Evolutionary conservation across 2,797 vertebrate species (phyloP).

Genomic region (Phrynocephalus vlangalii): DNA sequence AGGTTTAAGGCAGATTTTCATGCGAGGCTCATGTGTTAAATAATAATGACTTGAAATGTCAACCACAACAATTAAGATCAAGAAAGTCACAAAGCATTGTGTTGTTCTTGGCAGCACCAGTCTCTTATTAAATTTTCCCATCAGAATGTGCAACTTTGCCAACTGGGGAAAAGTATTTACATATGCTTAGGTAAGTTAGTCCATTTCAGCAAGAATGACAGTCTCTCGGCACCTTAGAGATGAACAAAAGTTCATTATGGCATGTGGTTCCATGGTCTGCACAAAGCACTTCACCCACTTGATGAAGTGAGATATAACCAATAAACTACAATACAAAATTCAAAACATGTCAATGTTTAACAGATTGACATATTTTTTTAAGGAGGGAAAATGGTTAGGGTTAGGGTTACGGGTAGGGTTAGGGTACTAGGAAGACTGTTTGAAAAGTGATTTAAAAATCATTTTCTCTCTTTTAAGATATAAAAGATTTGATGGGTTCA

Average conservation of each 20-base stretch:
- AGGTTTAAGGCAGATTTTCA: accelerated
- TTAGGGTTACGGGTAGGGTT: too few species aligned
- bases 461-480: not conserved
- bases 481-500: not conserved
- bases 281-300: not conserved
- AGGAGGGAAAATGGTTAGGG: too few species aligned
- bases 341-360: too few species aligned
- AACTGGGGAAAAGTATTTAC: not conserved
- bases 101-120: not conserved
- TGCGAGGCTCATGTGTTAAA: accelerated
- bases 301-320: too few species aligned
- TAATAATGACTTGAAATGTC: not conserved
- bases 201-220: not conserved
- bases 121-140: not conserved
- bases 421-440: not conserved
- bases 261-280: not conserved
- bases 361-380: too few species aligned
- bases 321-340: too few species aligned
- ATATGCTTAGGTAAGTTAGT: not conserved
- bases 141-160: not conserved
- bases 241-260: not conserved
- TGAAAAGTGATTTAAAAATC: accelerated
- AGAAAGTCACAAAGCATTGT: not conserved
- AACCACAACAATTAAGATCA: not conserved
- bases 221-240: not conserved